Evolutionary conservation across 2,113 vertebrate genomes (phyloP), one percentile per base, ranked within the genome.

Genomic region (Pomatorhinus ruficollis): DNA sequence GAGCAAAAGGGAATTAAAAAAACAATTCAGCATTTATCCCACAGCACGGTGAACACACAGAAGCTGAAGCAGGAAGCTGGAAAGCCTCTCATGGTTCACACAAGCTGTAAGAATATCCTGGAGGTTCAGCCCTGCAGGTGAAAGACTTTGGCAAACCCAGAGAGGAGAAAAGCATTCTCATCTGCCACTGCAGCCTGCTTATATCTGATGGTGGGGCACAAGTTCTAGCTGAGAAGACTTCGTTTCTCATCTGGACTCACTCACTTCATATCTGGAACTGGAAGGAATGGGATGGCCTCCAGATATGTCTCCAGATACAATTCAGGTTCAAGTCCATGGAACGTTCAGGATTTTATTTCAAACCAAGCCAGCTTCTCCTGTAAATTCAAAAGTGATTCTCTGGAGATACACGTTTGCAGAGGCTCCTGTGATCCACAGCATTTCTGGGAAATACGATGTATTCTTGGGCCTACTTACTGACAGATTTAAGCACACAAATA

Each of bases 161-260:
- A 60, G 2, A 7, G 24, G 17, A 81, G 27, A 72, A 83, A 60
- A 77, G 19, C 27, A 39, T 45, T 59, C 12, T 70, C 30, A 71
- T 42, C 49, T 68, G 39, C 44, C 7, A 3, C 45, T 63, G 17
- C 53, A 80, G 15, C 52, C 39, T 37, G 25, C 47, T 47, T 23
- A 5, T 2, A 0, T 75, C 42, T 71, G 63, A 69, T 1, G 0
- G 59, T 0, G 1, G 12, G 40, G 31, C 28, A 60, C 31, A 57
- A 83, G 22, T 21, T 77, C 37, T 10, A 61, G 50, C 37, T 65
- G 40, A 90, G 33, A 21, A 56, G 44, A 79, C 21, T 35, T 79
- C 18, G 35, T 68, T 66, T 74, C 53, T 79, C 66, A 44, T 71
- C 81, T 76, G 66, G 44, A 71, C 18, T 92, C 65, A 24, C 21